Base-by-base conservation (phyloP, 2,113 vertebrate species). In the Syrrhaptes paradoxus region DNA sequence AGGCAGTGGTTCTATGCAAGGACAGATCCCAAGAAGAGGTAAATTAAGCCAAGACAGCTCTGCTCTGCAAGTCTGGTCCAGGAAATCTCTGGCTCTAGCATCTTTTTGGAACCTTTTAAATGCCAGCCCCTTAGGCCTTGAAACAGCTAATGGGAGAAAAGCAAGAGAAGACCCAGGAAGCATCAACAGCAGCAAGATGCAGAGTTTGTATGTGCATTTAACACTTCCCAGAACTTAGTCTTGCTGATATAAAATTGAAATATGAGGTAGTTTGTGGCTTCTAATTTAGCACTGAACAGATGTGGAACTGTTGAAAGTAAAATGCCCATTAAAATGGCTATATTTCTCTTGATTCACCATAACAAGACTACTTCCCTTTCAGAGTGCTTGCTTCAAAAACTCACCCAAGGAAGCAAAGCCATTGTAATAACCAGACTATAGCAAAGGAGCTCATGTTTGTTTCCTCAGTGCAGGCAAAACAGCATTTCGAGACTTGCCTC, bases 221-320 rank as follows among this genome's bases (percentile, higher is more conserved):
- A 81, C 5, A 11, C 77, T 78, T 66, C n/a, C 25, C 70, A 70
- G 75, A 59, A 91, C 85, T 89, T 85, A 71, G 67, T 89, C 70
- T 88, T 57, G 20, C 43, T 87, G 28, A 80, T 82, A 72, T 73
- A 83, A 95, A 97, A 92, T 29, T 78, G 63, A 96, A 94, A 95
- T 85, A 62, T 48, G 86, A 7, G 7, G 13, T 3, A 6, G 2
- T 0, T 78, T 48, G 72, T 54, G 82, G 73, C 85, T 68, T 92
- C 62, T 88, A 86, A 82, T 94, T 89, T 78, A 87, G 34, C 79
- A 51, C 55, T 77, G 66, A 96, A 66, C 49, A 87, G 67, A 63
- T 89, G 31, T 70, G 87, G 71, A 66, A 74, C 51, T 67, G 68
- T 68, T 94, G 72, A 92, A 83, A 93, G n/a, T 72, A 75, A 97